Conservation (phyloP, 2,888 invertebrate species). For the Crioceris asparagi region DNA sequence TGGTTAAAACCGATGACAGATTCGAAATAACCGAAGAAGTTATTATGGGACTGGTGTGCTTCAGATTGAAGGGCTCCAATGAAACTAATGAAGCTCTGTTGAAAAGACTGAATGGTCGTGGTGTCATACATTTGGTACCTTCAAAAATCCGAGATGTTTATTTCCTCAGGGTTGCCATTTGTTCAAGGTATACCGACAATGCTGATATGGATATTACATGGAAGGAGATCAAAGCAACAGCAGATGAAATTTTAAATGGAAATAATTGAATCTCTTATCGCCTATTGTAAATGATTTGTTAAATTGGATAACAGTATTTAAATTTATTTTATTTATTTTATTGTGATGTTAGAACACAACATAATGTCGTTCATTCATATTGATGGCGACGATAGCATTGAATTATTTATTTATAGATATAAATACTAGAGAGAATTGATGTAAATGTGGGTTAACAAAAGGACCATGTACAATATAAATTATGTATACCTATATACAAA, state of each 20-base stretch:
- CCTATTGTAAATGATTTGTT: too few relatives aligned
- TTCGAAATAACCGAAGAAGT: slow-evolving; percentile 87
- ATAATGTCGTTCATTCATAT: neutral
- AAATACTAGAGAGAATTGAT: too few relatives aligned
- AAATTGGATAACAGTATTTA: too few relatives aligned
- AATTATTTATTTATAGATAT: too few relatives aligned
- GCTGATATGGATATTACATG: slow-evolving; percentile 78
- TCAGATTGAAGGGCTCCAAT: slow-evolving; percentile 79
- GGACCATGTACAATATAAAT: neutral
- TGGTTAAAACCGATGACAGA: slow-evolving; percentile 59
- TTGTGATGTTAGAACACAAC: too few relatives aligned
- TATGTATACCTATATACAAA: neutral
- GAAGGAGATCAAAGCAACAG: slow-evolving; percentile 70
- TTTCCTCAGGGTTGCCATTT: slow-evolving; percentile 83
- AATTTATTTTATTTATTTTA: too few relatives aligned
- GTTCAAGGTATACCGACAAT: slow-evolving; percentile 71
- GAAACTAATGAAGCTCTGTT: slow-evolving; percentile 71
- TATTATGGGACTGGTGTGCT: slow-evolving; percentile 92
- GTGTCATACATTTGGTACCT: slow-evolving; percentile 87
- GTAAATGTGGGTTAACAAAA: too few relatives aligned
- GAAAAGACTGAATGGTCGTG: slow-evolving; percentile 77
- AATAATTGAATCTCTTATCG: too few relatives aligned
- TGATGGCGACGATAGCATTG: neutral
- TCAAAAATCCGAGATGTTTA: slow-evolving; percentile 74
- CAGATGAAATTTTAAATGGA: slow-evolving; percentile 51